Conservation (phyloP, 1,140 invertebrate genomes). For the Bombus ignitus region DNA sequence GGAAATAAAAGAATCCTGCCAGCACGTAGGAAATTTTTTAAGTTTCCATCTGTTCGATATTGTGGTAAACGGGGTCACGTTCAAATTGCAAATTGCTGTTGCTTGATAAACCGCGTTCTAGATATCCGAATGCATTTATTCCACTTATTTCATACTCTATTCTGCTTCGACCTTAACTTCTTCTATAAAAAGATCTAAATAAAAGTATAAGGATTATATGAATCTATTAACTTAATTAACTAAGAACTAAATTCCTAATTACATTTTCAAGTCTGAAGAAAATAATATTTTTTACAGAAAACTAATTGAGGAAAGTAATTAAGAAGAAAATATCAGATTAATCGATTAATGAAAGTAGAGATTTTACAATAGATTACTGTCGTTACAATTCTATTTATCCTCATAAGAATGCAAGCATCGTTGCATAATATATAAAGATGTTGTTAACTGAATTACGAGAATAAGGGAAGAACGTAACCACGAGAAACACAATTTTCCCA, state of each 20-base stretch:
- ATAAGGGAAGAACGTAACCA: neutral
- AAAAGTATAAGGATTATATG: too few relatives aligned
- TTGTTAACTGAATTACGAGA: neutral
- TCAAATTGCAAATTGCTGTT: slow-evolving; percentile 5
- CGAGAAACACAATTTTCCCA: neutral
- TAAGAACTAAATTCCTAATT: too few relatives aligned
- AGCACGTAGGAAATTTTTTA: neutral
- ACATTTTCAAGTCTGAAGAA: too few relatives aligned
- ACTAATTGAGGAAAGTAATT: too few relatives aligned
- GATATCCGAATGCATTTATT: too few relatives aligned
- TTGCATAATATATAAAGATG: neutral
- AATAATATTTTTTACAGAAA: too few relatives aligned
- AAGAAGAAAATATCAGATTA: neutral
- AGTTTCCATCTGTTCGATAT: neutral
- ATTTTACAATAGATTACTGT: neutral
- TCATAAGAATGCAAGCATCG: neutral
- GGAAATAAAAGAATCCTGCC: neutral
- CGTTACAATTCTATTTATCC: neutral
- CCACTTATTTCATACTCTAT: too few relatives aligned
- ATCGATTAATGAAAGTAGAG: neutral
- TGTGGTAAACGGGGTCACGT: neutral
- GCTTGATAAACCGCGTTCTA: neutral
- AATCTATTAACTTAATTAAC: too few relatives aligned
- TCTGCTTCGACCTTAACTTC: too few relatives aligned
- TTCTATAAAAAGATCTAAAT: too few relatives aligned